A percentile compares a stretch with the other conserved stretches of the same genome.
phyloP scores from a whole-genome alignment of 2,888 invertebrate genomes.

The Labia minor region DNA sequence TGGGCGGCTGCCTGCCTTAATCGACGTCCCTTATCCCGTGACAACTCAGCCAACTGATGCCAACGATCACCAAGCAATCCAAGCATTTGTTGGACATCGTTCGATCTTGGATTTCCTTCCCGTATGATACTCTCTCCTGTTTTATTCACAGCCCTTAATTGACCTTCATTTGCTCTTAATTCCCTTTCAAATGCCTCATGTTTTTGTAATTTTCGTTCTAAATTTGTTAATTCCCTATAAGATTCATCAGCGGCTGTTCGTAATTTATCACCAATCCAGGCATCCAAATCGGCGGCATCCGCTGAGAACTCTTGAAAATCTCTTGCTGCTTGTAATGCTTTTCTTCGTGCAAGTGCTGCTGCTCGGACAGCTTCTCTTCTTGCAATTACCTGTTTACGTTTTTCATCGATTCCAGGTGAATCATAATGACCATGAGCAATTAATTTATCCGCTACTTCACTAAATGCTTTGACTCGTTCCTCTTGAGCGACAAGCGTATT shows the following conservation, averaged over 20 bases:
- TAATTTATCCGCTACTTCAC: slow-evolving; percentile 69
- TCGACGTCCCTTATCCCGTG: slow-evolving; percentile 56
- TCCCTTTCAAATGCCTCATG: slow-evolving; percentile 96
- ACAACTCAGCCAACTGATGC: slow-evolving; percentile 59
- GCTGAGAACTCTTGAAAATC: slow-evolving; percentile 88
- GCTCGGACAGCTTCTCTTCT: slow-evolving; percentile 64
- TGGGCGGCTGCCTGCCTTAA: slow-evolving; percentile 83
- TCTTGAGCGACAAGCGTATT: slow-evolving; percentile 88
- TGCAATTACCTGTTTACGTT: slow-evolving; percentile 61
- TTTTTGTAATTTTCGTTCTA: slow-evolving; percentile 85
- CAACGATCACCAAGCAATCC: slow-evolving; percentile 64
- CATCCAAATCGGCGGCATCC: slow-evolving; percentile 78
- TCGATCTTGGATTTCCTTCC: slow-evolving; percentile 58
- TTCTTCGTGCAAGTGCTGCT: slow-evolving; percentile 60
- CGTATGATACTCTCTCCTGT: slow-evolving; percentile 60
- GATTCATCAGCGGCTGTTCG: slow-evolving; percentile 86
- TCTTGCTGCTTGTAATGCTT: slow-evolving; percentile 68
- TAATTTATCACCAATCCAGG: slow-evolving; percentile 87
- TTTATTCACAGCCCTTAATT: slow-evolving; percentile 75
- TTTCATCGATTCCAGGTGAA: slow-evolving; percentile 56
- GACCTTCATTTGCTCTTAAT: slow-evolving; percentile 85
- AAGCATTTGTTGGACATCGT: slow-evolving; percentile 55
- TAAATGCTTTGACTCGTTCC: slow-evolving; percentile 72
- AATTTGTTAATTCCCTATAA: slow-evolving; percentile 77
- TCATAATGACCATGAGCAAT: slow-evolving; percentile 72